phyloP scores from a whole-genome alignment of 2,888 invertebrate genomes.

The Sarcophaga rosellei region DNA sequence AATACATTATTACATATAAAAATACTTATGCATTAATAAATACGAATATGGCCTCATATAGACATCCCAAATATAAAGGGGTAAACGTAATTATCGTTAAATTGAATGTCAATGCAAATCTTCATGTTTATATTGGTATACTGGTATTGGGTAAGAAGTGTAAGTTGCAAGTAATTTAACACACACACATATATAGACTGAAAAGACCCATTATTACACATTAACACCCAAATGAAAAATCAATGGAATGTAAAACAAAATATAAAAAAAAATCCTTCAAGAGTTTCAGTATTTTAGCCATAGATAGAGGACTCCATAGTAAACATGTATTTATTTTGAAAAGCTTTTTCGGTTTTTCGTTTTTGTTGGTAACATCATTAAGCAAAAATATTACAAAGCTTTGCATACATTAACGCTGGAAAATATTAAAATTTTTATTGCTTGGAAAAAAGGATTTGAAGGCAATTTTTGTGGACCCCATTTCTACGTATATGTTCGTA shows the following conservation, averaged over 20 bases:
- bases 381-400: too few species aligned
- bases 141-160: slow-evolving; percentile 14
- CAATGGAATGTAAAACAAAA: background rate
- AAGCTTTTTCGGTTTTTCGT: too few species aligned
- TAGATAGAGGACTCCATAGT: too few species aligned
- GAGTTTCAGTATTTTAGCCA: too few species aligned
- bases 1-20: slow-evolving; percentile 16
- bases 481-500: too few species aligned
- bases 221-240: background rate
- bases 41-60: slow-evolving; percentile 13
- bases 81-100: slow-evolving; percentile 66
- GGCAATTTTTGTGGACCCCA: too few species aligned
- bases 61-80: slow-evolving; percentile 34
- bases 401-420: too few species aligned
- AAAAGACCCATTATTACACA: background rate
- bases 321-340: too few species aligned
- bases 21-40: slow-evolving; percentile 31
- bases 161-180: slow-evolving; percentile 19
- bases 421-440: background rate
- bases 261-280: too few species aligned
- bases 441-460: background rate
- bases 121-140: slow-evolving; percentile 23
- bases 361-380: too few species aligned
- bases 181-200: background rate
- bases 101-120: slow-evolving; percentile 58